These are phyloP conservation scores for Diphyllodes magnificus DNA, from an alignment of 2,113 vertebrate genomes.

Conservation along the genomic window DNA sequence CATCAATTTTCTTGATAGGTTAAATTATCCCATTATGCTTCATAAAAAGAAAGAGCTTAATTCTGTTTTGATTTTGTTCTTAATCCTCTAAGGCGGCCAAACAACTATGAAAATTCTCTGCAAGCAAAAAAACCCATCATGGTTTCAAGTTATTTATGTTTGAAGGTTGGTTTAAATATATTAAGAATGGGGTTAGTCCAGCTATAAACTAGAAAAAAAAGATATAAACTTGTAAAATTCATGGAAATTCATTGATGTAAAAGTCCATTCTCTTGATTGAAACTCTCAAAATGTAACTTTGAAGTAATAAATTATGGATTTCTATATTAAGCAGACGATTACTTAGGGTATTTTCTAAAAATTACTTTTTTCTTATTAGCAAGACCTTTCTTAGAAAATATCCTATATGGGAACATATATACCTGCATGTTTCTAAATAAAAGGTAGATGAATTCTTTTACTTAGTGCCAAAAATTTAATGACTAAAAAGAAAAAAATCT, in stretches of 20 bases:
- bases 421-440: not conserved
- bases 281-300: not conserved
- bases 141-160: not conserved
- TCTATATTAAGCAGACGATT: not conserved
- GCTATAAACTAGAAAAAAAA: not conserved
- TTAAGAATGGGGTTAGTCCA: not conserved
- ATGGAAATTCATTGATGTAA: not conserved
- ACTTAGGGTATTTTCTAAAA: not conserved
- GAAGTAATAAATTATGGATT: not conserved
- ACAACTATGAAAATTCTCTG: not conserved
- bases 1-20: not conserved
- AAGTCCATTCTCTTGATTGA: not conserved
- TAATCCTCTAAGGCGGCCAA: not conserved
- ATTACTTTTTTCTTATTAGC: not conserved
- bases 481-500: not conserved
- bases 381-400: not conserved
- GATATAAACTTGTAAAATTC: not conserved
- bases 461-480: not conserved
- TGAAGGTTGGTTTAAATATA: not conserved
- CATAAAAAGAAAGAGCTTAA: not conserved
- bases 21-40: not conserved
- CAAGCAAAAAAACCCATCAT: rapidly evolving
- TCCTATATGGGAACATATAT: not conserved
- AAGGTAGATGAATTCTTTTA: not conserved
- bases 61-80: not conserved